A percentile compares a stretch with the other conserved stretches of the same genome.
Evolutionary conservation across 2,113 vertebrate species (phyloP).

Genomic region (Sapajus apella): DNA sequence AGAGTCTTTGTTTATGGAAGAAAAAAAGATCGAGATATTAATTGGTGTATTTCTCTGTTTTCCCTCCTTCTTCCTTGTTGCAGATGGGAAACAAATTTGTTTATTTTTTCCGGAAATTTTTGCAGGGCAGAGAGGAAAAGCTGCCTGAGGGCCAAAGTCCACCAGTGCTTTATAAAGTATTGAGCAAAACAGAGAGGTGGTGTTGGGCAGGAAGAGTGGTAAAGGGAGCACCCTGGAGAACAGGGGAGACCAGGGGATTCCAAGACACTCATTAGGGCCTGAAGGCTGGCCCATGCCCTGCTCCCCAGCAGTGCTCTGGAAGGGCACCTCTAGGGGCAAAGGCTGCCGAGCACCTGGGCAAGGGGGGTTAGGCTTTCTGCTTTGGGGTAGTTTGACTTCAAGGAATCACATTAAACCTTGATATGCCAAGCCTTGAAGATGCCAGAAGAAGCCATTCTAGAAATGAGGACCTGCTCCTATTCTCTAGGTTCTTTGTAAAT

Average conservation of each 20-base stretch:
- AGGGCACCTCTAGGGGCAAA: neutral
- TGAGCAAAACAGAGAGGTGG: neutral
- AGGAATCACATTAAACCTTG: neutral
- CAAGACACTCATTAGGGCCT: neutral
- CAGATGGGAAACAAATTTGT: neutral
- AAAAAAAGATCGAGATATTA: neutral
- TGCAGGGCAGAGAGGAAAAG: neutral
- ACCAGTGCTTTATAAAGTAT: neutral
- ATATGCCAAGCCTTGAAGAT: neutral
- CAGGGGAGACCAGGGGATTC: neutral
- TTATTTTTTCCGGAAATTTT: neutral
- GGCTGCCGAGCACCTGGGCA: neutral
- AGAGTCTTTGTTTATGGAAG: neutral
- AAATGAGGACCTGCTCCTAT: neutral
- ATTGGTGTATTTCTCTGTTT: neutral
- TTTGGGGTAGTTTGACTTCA: neutral
- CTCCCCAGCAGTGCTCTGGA: neutral
- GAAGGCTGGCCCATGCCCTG: neutral
- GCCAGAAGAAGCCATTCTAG: neutral
- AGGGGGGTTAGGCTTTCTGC: neutral
- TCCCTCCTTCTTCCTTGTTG: neutral
- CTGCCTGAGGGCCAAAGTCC: neutral
- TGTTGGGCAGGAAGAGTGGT: neutral
- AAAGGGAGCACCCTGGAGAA: neutral
- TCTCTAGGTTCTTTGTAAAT: neutral